Conservation (phyloP, 30 jellyfish, hydroid and myxozoan species). For the Mastigias papua region DNA sequence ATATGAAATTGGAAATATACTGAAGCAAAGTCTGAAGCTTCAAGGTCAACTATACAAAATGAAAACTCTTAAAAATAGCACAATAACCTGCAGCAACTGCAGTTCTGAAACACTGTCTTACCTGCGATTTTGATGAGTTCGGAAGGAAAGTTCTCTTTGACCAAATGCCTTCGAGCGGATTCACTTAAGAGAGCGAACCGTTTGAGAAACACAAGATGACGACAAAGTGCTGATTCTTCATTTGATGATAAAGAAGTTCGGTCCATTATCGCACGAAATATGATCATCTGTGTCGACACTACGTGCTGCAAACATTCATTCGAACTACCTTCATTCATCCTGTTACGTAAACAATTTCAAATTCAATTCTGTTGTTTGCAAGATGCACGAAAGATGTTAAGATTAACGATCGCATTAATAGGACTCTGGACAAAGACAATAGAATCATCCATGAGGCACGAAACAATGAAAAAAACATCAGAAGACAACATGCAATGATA, state of each 20-base stretch:
- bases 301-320: conserved; percentile 33
- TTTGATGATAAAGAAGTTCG: background rate
- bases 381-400: background rate
- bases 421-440: background rate
- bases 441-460: background rate
- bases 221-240: conserved; percentile 35
- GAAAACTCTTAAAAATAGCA: too few relatives aligned
- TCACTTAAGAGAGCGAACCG: conserved; percentile 38
- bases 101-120: background rate
- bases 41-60: too few relatives aligned
- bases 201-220: conserved; percentile 48
- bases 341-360: background rate
- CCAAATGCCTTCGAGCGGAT: conserved; percentile 28
- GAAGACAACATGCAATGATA: background rate
- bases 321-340: conserved; percentile 34
- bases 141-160: conserved; percentile 16
- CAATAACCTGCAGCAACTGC: background rate
- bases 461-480: background rate
- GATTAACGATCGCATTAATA: background rate
- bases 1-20: too few relatives aligned
- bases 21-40: too few relatives aligned
- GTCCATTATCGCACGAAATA: background rate
- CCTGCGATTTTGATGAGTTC: conserved; percentile 51
- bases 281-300: conserved; percentile 17
- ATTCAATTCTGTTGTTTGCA: background rate